Evolutionary conservation across 1,140 invertebrate genomes (phyloP).

Genomic region (Drosophila prosaltans): DNA sequence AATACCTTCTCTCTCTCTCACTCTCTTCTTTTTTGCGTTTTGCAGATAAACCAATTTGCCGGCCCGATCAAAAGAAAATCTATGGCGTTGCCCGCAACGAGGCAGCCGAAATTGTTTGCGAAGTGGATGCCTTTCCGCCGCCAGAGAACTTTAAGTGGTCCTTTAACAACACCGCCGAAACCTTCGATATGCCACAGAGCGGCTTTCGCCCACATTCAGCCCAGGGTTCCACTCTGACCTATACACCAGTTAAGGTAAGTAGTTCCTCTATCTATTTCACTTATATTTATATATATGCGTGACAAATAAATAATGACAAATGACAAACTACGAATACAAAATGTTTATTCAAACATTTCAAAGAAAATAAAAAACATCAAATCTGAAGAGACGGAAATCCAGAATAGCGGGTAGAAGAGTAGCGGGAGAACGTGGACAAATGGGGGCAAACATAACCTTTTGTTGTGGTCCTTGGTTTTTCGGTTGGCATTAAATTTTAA

Average conservation of each 20-base stretch:
- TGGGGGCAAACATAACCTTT: background rate
- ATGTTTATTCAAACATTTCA: background rate
- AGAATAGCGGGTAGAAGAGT: background rate
- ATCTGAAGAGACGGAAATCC: background rate
- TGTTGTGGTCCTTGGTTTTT: slow-evolving; percentile 34
- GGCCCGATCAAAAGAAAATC: slow-evolving; percentile 89
- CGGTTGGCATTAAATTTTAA: slow-evolving; percentile 54
- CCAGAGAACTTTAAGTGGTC: slow-evolving; percentile 94
- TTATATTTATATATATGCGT: slow-evolving; percentile 30
- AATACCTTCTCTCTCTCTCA: slow-evolving; percentile 19
- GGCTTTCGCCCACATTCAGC: slow-evolving; percentile 83
- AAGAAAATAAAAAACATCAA: background rate
- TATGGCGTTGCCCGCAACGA: slow-evolving; percentile 94
- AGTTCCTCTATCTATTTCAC: slow-evolving; percentile 26
- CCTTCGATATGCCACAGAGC: slow-evolving; percentile 88
- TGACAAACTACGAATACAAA: background rate
- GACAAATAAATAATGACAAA: slow-evolving; percentile 29
- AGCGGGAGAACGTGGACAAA: background rate
- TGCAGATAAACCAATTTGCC: slow-evolving; percentile 93
- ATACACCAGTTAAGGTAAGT: slow-evolving; percentile 88
- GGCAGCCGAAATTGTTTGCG: slow-evolving; percentile 90
- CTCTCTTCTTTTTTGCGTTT: slow-evolving; percentile 18
- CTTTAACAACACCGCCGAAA: slow-evolving; percentile 94
- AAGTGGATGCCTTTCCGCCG: slow-evolving; percentile 93
- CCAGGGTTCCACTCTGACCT: slow-evolving; percentile 89